Evolutionary conservation across 2,888 invertebrate genomes (phyloP), one percentile per base, ranked within the genome.

Genomic region (Neoscelio sp.): DNA sequence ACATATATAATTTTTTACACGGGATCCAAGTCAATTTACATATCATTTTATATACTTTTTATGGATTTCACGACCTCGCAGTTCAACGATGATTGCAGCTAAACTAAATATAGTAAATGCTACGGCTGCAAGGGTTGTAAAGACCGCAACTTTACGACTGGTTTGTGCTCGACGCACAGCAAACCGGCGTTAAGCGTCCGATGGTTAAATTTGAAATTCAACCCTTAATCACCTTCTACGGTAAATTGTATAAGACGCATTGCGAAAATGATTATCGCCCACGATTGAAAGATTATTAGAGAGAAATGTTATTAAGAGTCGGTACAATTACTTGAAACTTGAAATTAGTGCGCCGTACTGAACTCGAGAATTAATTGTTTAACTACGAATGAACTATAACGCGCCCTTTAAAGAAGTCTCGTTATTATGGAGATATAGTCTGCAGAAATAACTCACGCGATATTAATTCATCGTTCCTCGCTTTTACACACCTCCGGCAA

Each of bases 351-450:
- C 48, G 38, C 81, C 80, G 48, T 81, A 80, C 83, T 82, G 80
- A 88, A 87, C 82, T 86, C 82, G 20, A 80, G 82, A 84, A 87
- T 88, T 87, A 86, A 87, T 87, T 85, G 85, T 88, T 85, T 85
- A 85, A 87, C 84, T 85, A 80, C 80, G 84, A 48, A 58, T 46
- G 48, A 80, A 67, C 71, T 74, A 30, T 54, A 65, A 62, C 15
- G 26, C 18, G 46, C 62, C 26, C 77, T 80, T 85, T 83, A 80
- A 84, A 83, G 82, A 85, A 83, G 76, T 82, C 80, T 60, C 79
- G 58, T 81, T 82, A 81, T 80, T 83, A 82, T 78, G 77, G 74
- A 81, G 81, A 81, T 82, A 80, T 77, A 81, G 60, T 68, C 60
- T 15, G 17, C 44, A 33, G 50, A 58, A 74, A 74, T 60, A 74